Percentiles rank a stretch among this genome's conserved stretches.
Conservation (phyloP, 2,797 vertebrate species). For the Cichlasoma orientale region DNA sequence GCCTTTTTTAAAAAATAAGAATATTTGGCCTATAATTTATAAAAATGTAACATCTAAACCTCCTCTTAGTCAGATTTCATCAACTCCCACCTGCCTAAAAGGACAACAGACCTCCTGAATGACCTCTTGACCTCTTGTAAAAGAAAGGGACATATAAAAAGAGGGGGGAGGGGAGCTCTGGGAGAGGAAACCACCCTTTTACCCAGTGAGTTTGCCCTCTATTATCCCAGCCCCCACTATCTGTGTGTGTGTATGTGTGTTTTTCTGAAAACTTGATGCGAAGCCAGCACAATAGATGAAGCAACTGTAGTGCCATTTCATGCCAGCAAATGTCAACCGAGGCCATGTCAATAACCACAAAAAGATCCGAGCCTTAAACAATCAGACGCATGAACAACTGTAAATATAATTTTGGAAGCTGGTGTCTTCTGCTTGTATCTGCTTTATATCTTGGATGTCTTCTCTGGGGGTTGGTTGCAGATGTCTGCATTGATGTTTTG, state of each 20-base stretch:
- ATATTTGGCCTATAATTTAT: slow-evolving; percentile 10
- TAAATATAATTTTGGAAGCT: not conserved
- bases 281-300: slow-evolving; percentile 32
- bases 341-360: slow-evolving; percentile 24
- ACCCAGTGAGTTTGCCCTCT: slow-evolving; percentile 31
- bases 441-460: not conserved
- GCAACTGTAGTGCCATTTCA: slow-evolving; percentile 7
- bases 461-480: not conserved
- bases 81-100: slow-evolving; percentile 41
- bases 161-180: slow-evolving; percentile 12
- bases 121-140: slow-evolving; percentile 66
- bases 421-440: not conserved
- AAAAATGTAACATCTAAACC: slow-evolving; percentile 24
- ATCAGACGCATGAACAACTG: not conserved
- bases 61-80: slow-evolving; percentile 44
- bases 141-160: slow-evolving; percentile 43
- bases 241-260: not conserved
- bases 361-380: slow-evolving; percentile 9
- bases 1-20: not conserved
- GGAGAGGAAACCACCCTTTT: slow-evolving; percentile 38
- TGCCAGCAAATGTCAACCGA: slow-evolving; percentile 21
- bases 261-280: slow-evolving; percentile 37
- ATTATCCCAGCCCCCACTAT: slow-evolving; percentile 7
- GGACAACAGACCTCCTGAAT: slow-evolving; percentile 43
- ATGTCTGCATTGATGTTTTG: not conserved